Evolutionary conservation across 2,113 vertebrate species (phyloP).

Genomic region (Pardalotus punctatus): DNA sequence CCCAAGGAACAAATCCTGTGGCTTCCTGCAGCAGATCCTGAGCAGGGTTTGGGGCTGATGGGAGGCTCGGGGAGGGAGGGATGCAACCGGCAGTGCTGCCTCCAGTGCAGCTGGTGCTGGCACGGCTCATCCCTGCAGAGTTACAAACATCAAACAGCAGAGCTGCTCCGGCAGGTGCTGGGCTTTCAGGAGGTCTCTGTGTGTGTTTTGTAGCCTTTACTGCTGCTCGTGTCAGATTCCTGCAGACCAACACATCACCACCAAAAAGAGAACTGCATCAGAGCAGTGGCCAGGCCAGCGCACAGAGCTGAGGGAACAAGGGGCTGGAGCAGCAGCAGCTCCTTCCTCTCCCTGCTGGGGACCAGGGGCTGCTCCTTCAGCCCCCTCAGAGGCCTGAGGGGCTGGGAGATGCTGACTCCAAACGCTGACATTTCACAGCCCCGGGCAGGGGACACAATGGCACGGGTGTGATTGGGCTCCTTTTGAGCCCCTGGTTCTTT

Average conservation of each 20-base stretch:
- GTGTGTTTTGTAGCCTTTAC: rapidly evolving
- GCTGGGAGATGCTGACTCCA: not conserved
- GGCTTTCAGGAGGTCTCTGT: rapidly evolving
- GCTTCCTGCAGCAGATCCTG: not conserved
- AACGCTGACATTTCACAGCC: not conserved
- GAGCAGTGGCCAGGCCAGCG: not conserved
- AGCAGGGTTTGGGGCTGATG: not conserved
- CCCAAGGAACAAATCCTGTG: not conserved
- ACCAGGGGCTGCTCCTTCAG: not conserved
- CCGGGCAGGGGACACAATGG: not conserved
- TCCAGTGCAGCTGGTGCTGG: not conserved
- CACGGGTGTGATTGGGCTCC: not conserved
- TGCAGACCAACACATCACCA: rapidly evolving
- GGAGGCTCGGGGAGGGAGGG: not conserved
- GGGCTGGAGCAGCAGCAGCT: not conserved
- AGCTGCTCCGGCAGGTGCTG: not conserved
- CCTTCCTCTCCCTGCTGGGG: not conserved
- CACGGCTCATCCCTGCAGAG: not conserved
- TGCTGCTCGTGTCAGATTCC: not conserved
- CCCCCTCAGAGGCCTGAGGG: not conserved
- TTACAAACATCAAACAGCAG: rapidly evolving
- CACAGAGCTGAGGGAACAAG: not conserved
- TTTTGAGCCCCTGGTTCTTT: not conserved
- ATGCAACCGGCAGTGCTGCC: rapidly evolving
- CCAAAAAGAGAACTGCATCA: rapidly evolving